Conservation (phyloP, 1,140 invertebrate species). For the Drosophila obscura region DNA sequence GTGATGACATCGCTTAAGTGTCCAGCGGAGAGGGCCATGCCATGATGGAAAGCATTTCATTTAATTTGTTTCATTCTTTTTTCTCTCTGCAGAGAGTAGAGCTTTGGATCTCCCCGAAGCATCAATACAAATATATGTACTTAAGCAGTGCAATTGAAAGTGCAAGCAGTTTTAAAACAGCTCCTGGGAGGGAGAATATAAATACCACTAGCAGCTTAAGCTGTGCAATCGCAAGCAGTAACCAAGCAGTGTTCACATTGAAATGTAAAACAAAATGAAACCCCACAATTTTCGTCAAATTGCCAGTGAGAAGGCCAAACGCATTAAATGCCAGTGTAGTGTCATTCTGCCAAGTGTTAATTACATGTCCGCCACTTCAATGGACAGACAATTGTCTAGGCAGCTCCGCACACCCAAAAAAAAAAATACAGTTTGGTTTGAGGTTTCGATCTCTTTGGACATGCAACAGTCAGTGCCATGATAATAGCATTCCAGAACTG, state of each 20-base stretch:
- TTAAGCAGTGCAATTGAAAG: constrained; percentile 58
- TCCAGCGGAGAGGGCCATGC: constrained; percentile 11
- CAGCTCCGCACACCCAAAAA: constrained; percentile 42
- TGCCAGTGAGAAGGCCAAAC: constrained; percentile 42
- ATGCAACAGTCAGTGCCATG: constrained; percentile 49
- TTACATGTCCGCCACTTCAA: constrained; percentile 69
- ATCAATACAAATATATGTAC: constrained; percentile 47
- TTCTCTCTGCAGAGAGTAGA: constrained; percentile 13
- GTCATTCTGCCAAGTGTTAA: constrained; percentile 79
- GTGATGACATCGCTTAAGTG: constrained; percentile 48
- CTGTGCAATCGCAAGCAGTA: no score
- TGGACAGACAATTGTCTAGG: constrained; percentile 57
- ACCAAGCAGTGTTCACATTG: no score
- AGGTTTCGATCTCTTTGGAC: constrained; percentile 40
- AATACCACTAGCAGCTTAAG: background rate
- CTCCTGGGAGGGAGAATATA: background rate
- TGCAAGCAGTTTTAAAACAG: background rate
- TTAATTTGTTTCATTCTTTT: constrained; percentile 12
- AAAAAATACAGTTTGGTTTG: constrained; percentile 3
- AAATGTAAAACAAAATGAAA: no score
- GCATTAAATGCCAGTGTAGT: constrained; percentile 47
- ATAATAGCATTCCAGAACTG: constrained; percentile 35
- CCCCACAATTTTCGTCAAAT: constrained; percentile 1
- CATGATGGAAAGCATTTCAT: constrained; percentile 59
- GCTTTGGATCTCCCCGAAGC: background rate